A percentile compares a stretch with the other conserved stretches of the same genome.
Evolutionary conservation across 2,797 vertebrate genomes (phyloP).

Genomic region (Pogoniulus pusillus): DNA sequence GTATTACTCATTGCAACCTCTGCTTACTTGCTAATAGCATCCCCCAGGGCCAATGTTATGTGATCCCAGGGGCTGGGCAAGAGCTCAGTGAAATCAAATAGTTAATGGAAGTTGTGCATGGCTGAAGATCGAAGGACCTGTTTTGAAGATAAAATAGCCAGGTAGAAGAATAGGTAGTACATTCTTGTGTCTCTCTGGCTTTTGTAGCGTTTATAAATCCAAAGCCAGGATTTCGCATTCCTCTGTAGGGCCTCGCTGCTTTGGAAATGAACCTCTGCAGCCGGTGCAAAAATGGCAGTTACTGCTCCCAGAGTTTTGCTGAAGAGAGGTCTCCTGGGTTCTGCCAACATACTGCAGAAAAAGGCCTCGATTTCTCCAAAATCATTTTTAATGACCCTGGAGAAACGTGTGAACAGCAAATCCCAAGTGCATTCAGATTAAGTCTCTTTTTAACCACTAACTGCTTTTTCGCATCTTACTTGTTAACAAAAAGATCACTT

Average conservation of each 20-base stretch:
- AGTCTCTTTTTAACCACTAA: background rate
- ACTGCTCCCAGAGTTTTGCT: background rate
- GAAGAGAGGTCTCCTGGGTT: background rate
- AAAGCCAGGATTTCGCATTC: background rate
- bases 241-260: background rate
- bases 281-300: background rate
- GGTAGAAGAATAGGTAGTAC: background rate
- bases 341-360: background rate
- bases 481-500: background rate
- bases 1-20: constrained; percentile 13
- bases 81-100: background rate
- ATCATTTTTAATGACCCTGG: background rate
- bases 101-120: constrained; percentile 7
- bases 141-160: background rate
- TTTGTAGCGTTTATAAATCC: background rate
- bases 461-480: background rate
- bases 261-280: background rate
- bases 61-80: background rate
- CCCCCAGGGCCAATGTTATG: background rate
- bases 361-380: background rate
- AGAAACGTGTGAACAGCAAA: background rate
- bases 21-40: background rate
- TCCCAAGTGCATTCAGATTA: background rate
- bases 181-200: background rate
- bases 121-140: background rate